phyloP scores from a whole-genome alignment of 2,113 vertebrate species.

The Conger conger region DNA sequence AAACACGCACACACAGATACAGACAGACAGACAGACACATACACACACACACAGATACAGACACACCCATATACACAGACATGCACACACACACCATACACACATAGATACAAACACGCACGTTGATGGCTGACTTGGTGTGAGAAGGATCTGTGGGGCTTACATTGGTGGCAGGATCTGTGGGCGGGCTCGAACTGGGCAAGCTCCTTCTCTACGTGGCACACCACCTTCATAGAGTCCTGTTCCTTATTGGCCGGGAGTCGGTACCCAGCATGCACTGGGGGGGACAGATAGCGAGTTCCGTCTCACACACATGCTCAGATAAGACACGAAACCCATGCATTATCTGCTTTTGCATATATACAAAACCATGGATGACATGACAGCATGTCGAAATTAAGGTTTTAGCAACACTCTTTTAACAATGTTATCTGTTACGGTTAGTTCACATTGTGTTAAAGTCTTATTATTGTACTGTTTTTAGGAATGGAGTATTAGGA shows the following conservation, averaged over 20 bases:
- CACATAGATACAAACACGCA: conserved; percentile 23
- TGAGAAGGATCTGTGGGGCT: conserved; percentile 56
- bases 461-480: neutral
- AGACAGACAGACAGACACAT: conserved; percentile 26
- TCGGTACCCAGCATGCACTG: conserved; percentile 86
- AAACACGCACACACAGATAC: conserved; percentile 30
- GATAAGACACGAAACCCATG: conserved; percentile 2
- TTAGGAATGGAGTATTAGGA: neutral
- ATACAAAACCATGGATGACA: no score
- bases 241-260: conserved; percentile 85
- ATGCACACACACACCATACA: conserved; percentile 32
- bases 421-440: conserved; percentile 7
- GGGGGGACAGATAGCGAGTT: conserved; percentile 41
- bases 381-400: neutral
- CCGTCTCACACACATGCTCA: conserved; percentile 14
- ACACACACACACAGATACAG: conserved; percentile 4
- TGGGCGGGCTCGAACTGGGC: conserved; percentile 81
- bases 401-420: neutral
- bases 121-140: conserved; percentile 15
- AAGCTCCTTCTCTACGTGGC: conserved; percentile 91
- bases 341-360: neutral
- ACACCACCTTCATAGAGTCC: conserved; percentile 90
- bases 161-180: conserved; percentile 84
- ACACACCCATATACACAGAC: conserved; percentile 32
- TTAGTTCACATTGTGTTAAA: neutral